Base-by-base conservation (phyloP, 2,888 invertebrate species). In the Strigamia maritima region DNA sequence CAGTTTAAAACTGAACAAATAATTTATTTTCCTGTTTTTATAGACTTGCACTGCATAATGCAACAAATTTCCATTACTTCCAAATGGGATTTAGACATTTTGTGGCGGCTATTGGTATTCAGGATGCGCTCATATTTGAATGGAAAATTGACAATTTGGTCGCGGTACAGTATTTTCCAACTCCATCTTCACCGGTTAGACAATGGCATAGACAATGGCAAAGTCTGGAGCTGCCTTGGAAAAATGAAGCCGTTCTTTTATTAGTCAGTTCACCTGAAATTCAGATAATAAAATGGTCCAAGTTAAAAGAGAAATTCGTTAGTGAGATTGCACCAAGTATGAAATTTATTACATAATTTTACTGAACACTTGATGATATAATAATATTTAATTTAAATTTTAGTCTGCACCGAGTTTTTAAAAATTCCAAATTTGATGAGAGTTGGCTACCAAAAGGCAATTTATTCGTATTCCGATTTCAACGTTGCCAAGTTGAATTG, bases 171-270 rank as follows among this genome's bases (percentile, higher is more conserved):
- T n/a, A 49, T 22, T 77, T 77, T 22, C 44, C 35, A n/a, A 26
- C 26, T 14, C 65, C 12, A 0, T 12, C 16, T 8, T 8, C 76
- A 7, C 1, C 7, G 6, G 6, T 31, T n/a, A 19, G 22, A 31
- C 76, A 22, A 12, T 78, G 78, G 78, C 65, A 60, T n/a, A 19
- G 22, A 31, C 76, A 22, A 12, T 78, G 78, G 78, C 65, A 60
- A 10, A 24, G 19, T 19, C 8, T 78, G 22, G 2, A 78, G 65
- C 26, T 65, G n/a, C 22, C n/a, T 1, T 44, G 19, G 54, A 3
- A 65, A 14, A 22, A 22, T n/a, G 26, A 78, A 38, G 78, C 35
- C 12, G 28, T 78, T 4, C 24, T 78, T 2, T 22, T 78, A 19
- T 22, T 78, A 22, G 40, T 65, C 8, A 8, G 14, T 8, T 24